Conservation (phyloP, 2,888 invertebrate species). For the Dicyrtoma fusca region DNA sequence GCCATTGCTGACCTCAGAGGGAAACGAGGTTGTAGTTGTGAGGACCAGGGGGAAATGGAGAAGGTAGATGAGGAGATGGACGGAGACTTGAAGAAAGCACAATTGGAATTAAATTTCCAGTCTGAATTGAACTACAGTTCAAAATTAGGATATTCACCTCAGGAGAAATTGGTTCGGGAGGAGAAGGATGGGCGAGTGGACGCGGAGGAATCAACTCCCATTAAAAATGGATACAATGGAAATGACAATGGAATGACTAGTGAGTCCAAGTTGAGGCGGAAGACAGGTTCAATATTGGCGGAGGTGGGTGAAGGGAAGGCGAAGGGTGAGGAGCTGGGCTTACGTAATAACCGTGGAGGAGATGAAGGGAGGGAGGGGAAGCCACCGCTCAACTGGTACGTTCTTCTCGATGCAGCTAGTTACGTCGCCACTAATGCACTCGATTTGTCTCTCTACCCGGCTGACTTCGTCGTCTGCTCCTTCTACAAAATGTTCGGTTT, state of each 20-base stretch:
- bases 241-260: constrained; percentile 1
- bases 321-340: constrained; percentile 1
- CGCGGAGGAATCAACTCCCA: constrained; percentile 2
- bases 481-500: constrained; percentile 98
- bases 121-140: constrained; percentile 6
- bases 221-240: constrained; percentile 28
- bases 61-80: background rate
- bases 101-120: background rate
- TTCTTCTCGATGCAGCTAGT: constrained; percentile 84
- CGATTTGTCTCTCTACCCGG: constrained; percentile 71
- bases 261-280: background rate
- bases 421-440: constrained; percentile 77
- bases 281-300: background rate
- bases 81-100: background rate
- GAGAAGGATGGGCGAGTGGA: constrained; percentile 1
- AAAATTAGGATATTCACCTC: constrained; percentile 4
- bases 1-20: background rate
- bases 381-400: constrained; percentile 65
- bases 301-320: background rate
- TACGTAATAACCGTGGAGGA: background rate
- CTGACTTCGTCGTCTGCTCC: constrained; percentile 89
- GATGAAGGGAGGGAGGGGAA: constrained; percentile 1
- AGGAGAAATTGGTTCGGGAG: background rate
- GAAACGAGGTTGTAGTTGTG: background rate
- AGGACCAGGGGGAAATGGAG: background rate